Percentiles rank a stretch among this genome's conserved stretches.
Conservation (phyloP, 2,113 vertebrate species). For the Mesocricetus auratus region DNA sequence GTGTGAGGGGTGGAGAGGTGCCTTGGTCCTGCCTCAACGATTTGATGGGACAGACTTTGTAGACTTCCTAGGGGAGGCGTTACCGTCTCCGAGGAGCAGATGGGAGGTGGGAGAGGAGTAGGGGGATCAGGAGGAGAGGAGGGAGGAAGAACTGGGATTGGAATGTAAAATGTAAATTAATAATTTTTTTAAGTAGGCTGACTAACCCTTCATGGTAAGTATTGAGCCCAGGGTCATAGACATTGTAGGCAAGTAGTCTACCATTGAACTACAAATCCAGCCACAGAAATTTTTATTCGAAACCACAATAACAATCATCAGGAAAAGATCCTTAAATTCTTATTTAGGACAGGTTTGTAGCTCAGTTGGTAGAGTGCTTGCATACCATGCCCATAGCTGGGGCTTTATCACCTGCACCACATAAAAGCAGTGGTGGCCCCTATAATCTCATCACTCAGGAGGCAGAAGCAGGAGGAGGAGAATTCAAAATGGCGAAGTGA, state of each 20-base stretch:
- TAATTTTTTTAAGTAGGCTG: too few species aligned
- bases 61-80: too few species aligned
- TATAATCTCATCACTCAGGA: not conserved
- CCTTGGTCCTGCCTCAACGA: too few species aligned
- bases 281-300: not conserved
- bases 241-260: not conserved
- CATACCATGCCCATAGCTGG: too few species aligned
- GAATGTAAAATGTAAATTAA: too few species aligned
- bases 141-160: too few species aligned
- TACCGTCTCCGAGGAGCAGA: too few species aligned
- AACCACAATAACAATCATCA: not conserved
- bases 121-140: too few species aligned
- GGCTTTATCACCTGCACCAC: not conserved
- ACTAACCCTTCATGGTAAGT: not conserved
- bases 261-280: not conserved
- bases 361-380: not conserved
- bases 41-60: too few species aligned
- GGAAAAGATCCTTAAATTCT: not conserved
- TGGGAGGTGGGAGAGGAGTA: too few species aligned
- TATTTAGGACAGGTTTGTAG: not conserved
- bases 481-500: not conserved
- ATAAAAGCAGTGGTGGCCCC: not conserved
- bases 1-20: too few species aligned
- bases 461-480: not conserved
- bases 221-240: not conserved